These are phyloP conservation scores for Sebastiscus tertius DNA, from an alignment of 2,797 vertebrate genomes.

Conservation along the genomic window DNA sequence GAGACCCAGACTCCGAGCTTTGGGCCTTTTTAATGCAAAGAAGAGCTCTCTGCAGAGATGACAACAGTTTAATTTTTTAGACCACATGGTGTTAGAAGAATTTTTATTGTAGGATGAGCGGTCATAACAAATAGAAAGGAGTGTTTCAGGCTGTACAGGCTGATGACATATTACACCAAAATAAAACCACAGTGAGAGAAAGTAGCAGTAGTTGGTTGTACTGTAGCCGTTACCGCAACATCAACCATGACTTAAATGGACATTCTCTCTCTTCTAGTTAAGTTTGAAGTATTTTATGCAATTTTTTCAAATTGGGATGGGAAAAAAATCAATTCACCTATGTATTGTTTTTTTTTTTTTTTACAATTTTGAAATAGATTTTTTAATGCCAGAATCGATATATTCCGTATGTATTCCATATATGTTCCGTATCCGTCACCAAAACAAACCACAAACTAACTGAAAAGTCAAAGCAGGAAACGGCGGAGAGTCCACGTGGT, in stretches of 20 bases:
- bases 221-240: not conserved
- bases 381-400: no score
- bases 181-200: not conserved
- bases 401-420: no score
- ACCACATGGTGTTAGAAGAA: not conserved
- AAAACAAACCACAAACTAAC: no score
- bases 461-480: no score
- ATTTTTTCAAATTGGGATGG: no score
- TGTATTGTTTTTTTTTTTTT: no score
- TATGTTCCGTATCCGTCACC: no score
- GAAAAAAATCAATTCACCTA: no score
- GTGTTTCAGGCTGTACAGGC: not conserved
- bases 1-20: not conserved
- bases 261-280: not conserved
- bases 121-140: not conserved
- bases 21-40: constrained; percentile 9
- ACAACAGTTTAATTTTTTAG: not conserved
- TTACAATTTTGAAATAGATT: no score
- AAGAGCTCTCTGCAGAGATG: not conserved
- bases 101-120: not conserved
- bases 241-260: no score
- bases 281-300: not conserved
- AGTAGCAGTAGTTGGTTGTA: not conserved
- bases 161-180: not conserved
- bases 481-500: no score